phyloP scores from a whole-genome alignment of 1,140 invertebrate species.

The Mactra quadrangularis region DNA sequence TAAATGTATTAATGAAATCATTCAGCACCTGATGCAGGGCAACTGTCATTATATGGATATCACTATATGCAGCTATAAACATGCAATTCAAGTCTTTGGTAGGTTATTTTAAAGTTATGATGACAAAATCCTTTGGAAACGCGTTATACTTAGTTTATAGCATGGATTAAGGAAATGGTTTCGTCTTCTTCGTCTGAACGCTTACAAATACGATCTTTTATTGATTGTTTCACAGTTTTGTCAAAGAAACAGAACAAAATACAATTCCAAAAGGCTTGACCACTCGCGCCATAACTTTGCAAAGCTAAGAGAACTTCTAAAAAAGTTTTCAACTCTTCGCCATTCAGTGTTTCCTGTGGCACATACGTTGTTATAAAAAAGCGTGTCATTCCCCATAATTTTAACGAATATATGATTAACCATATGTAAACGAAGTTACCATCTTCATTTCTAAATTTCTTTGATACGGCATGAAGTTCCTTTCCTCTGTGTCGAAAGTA shows the following conservation, averaged over 20 bases:
- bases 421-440: neutral
- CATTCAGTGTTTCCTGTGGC: neutral
- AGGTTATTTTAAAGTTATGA: too few species aligned
- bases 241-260: slow-evolving; percentile 53
- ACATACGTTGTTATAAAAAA: neutral
- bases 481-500: neutral
- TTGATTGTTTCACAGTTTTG: too few species aligned
- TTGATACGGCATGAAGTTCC: neutral
- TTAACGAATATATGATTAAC: neutral
- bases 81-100: too few species aligned
- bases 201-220: too few species aligned
- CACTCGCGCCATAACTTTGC: slow-evolving; percentile 50
- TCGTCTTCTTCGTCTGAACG: too few species aligned
- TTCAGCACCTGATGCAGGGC: too few species aligned
- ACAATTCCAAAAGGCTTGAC: slow-evolving; percentile 49
- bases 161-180: too few species aligned
- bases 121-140: too few species aligned
- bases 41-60: too few species aligned
- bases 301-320: neutral
- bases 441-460: neutral
- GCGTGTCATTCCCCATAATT: neutral
- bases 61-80: too few species aligned
- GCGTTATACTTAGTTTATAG: too few species aligned
- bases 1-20: too few species aligned
- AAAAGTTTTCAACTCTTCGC: neutral